phyloP scores from a whole-genome alignment of 2,113 vertebrate species.

The Nothobranchius furzeri region DNA sequence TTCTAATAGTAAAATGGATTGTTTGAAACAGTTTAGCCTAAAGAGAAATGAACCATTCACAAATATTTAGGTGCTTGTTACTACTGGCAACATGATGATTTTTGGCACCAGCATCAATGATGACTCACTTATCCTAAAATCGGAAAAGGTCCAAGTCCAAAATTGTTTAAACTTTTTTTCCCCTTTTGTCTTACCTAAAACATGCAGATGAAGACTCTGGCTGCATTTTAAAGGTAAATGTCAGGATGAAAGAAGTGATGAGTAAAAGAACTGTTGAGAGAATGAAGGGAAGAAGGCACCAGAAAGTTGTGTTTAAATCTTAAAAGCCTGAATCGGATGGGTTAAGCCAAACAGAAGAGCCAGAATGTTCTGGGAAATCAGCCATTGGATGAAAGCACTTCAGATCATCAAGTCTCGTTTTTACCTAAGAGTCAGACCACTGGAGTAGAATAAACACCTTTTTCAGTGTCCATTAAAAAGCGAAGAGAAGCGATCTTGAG shows the following conservation, averaged over 20 bases:
- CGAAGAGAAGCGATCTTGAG: background rate
- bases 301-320: conserved; percentile 13
- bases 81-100: conserved; percentile 50
- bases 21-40: conserved; percentile 18
- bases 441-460: conserved; percentile 32
- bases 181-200: conserved; percentile 14
- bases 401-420: conserved; percentile 31
- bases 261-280: conserved; percentile 1
- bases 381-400: conserved; percentile 21
- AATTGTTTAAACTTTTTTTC: conserved; percentile 4
- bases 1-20: background rate
- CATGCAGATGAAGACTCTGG: conserved; percentile 24
- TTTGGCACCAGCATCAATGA: conserved; percentile 22
- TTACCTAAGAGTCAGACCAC: conserved; percentile 3
- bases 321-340: conserved; percentile 25
- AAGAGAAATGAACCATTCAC: conserved; percentile 31
- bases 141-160: conserved; percentile 18
- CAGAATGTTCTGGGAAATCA: conserved; percentile 41
- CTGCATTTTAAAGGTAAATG: conserved; percentile 13
- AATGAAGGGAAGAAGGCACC: background rate
- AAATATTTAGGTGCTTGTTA: conserved; percentile 57
- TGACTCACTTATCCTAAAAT: conserved; percentile 39
- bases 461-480: conserved; percentile 23
- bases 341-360: conserved; percentile 28
- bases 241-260: conserved; percentile 3